Evolutionary conservation across 2,113 vertebrate species (phyloP).

Genomic region (Elgaria multicarinata): DNA sequence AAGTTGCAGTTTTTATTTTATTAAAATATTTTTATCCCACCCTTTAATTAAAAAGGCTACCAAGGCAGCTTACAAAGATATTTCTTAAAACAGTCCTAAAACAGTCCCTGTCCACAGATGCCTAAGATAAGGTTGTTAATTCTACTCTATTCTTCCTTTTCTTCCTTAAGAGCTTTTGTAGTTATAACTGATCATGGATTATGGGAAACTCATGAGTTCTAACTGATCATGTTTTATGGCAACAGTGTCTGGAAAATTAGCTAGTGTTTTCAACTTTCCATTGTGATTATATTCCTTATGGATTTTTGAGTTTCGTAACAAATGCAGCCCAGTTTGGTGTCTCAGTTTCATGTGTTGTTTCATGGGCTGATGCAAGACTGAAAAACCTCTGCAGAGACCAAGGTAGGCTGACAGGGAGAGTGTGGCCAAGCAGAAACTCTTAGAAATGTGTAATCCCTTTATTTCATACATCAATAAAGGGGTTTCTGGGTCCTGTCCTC

Average conservation of each 20-base stretch:
- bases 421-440: neutral
- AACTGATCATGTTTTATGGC: accelerated
- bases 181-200: neutral
- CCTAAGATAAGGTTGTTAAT: neutral
- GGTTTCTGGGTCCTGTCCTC: neutral
- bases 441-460: neutral
- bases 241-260: neutral
- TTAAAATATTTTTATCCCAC: too few relatives aligned
- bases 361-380: neutral
- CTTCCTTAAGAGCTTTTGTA: neutral
- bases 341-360: neutral
- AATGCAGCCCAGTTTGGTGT: neutral
- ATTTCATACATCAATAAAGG: neutral
- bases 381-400: accelerated
- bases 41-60: too few relatives aligned
- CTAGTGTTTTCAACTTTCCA: neutral
- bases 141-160: neutral
- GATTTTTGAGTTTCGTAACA: conserved; percentile 9
- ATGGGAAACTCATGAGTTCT: too few relatives aligned
- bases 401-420: neutral
- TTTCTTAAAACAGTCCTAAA: too few relatives aligned
- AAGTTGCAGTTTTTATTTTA: too few relatives aligned
- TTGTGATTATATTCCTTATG: neutral
- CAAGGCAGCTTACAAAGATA: too few relatives aligned
- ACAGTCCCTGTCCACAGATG: too few relatives aligned